Conservation (phyloP, 1,140 invertebrate species). For the Maconellicoccus hirsutus region DNA sequence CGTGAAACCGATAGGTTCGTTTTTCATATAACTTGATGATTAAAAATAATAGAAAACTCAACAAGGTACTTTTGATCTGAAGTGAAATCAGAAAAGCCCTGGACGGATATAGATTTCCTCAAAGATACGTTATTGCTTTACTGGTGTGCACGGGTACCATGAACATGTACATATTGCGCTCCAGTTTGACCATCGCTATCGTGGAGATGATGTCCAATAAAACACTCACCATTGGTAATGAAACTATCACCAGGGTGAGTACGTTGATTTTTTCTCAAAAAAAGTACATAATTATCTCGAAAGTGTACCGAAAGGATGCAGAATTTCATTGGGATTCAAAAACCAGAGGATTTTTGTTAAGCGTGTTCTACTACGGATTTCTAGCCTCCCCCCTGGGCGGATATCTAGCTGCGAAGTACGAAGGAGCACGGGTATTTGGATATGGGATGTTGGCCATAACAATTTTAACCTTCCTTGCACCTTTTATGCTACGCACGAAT, state of each 20-base stretch:
- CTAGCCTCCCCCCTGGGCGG: conserved; percentile 47
- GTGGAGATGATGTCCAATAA: not conserved
- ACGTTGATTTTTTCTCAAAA: not conserved
- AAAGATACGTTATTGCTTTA: not conserved
- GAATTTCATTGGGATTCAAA: conserved; percentile 51
- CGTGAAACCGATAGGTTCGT: no score
- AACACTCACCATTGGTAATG: not conserved
- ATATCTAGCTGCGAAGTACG: conserved; percentile 40
- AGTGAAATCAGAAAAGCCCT: not conserved
- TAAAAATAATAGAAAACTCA: no score
- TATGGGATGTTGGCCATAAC: conserved; percentile 47
- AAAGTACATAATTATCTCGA: not conserved
- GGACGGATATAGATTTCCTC: not conserved
- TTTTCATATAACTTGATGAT: no score
- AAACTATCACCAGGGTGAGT: not conserved
- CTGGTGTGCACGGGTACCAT: not conserved
- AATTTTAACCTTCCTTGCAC: conserved; percentile 59
- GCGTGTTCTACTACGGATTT: conserved; percentile 60
- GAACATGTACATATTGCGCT: not conserved
- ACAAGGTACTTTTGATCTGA: not conserved
- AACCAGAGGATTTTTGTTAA: conserved; percentile 44
- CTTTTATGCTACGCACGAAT: conserved; percentile 56
- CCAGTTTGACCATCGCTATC: not conserved
- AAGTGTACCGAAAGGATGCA: conserved; percentile 37
- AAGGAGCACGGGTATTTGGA: conserved; percentile 45